Conservation (phyloP, 2,797 vertebrate genomes). For the Melanogrammus aeglefinus region DNA sequence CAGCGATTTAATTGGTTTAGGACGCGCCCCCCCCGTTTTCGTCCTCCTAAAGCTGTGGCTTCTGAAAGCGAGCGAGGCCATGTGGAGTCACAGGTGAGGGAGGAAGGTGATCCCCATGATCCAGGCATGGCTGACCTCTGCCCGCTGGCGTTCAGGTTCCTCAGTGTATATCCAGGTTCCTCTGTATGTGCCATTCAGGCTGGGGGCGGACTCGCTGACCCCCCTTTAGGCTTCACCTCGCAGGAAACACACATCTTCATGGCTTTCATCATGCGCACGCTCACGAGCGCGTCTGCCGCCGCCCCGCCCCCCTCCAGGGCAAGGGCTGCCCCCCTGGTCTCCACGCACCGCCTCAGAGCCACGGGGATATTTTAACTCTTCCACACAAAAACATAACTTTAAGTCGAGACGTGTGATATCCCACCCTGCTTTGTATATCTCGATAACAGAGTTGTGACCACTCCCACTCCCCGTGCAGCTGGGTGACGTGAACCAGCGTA, state of each 20-base stretch:
- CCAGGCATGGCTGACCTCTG: slow-evolving; percentile 18
- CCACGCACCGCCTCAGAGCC: slow-evolving; percentile 8
- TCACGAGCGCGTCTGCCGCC: slow-evolving; percentile 9
- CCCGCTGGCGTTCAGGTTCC: slow-evolving; percentile 38
- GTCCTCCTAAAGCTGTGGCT: slow-evolving; percentile 21
- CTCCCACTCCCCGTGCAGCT: too few relatives aligned
- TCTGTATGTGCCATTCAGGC: slow-evolving; percentile 15
- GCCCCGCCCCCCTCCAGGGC: neutral
- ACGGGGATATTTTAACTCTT: slow-evolving; percentile 14
- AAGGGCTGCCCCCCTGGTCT: neutral
- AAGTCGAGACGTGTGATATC: too few relatives aligned
- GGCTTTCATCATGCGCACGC: slow-evolving; percentile 22
- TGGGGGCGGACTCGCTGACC: slow-evolving; percentile 22
- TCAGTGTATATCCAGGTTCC: slow-evolving; percentile 19
- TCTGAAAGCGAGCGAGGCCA: slow-evolving; percentile 26
- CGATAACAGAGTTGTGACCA: too few relatives aligned
- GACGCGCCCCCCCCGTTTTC: slow-evolving; percentile 27
- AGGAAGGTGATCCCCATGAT: slow-evolving; percentile 17
- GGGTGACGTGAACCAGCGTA: too few relatives aligned
- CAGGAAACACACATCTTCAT: slow-evolving; percentile 16
- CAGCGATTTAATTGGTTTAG: slow-evolving; percentile 61
- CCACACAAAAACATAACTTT: neutral
- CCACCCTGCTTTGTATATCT: too few relatives aligned
- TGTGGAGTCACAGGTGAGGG: slow-evolving; percentile 39
- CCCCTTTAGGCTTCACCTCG: slow-evolving; percentile 9